Conservation (phyloP, 1,140 invertebrate genomes). For the Diuraphis noxia region DNA sequence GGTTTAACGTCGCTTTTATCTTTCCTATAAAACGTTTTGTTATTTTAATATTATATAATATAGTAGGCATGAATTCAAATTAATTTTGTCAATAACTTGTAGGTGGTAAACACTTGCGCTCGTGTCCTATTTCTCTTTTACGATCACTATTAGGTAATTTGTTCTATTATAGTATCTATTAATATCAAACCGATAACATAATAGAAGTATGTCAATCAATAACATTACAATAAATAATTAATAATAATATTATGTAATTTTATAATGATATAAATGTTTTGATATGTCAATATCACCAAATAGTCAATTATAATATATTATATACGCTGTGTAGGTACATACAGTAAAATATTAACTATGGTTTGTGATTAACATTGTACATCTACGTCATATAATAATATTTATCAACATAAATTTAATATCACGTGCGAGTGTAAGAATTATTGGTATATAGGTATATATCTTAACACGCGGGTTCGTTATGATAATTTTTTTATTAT, state of each 20-base stretch:
- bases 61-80: not conserved
- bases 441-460: not conserved
- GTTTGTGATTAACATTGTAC: not conserved
- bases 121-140: not conserved
- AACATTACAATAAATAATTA: not conserved
- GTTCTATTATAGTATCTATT: not conserved
- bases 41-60: not conserved
- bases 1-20: not conserved
- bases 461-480: not conserved
- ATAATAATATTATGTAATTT: not conserved
- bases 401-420: not conserved
- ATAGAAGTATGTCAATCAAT: not conserved
- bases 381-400: not conserved
- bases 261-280: not conserved
- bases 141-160: not conserved
- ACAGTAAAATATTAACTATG: not conserved
- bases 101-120: not conserved
- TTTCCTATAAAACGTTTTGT: not conserved
- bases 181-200: not conserved
- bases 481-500: not conserved
- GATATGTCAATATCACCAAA: not conserved
- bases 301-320: not conserved
- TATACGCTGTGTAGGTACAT: not conserved
- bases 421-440: not conserved
- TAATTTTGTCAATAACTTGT: not conserved